Evolutionary conservation across 1,140 invertebrate genomes (phyloP).

Genomic region (Sitophilus oryzae): DNA sequence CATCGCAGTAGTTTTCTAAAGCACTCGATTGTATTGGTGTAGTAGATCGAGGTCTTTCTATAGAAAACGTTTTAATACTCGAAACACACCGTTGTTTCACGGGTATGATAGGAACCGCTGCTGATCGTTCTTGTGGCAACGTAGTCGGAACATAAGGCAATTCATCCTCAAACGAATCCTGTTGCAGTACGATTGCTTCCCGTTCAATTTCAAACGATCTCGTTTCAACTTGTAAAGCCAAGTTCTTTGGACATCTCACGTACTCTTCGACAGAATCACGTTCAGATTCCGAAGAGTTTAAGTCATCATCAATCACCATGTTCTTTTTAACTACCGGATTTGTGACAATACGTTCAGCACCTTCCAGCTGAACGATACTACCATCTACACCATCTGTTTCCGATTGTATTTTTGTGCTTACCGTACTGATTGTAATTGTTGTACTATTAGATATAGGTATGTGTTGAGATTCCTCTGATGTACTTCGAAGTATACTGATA

Average conservation of each 20-base stretch:
- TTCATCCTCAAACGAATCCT: slow-evolving; percentile 82
- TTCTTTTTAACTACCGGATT: slow-evolving; percentile 9
- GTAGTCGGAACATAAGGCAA: slow-evolving; percentile 82
- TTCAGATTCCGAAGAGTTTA: slow-evolving; percentile 75
- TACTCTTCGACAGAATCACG: slow-evolving; percentile 57
- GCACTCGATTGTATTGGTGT: slow-evolving; percentile 72
- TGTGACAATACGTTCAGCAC: not conserved
- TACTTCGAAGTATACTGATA: not conserved
- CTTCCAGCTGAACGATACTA: not conserved
- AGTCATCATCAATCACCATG: slow-evolving; percentile 46
- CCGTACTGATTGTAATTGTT: not conserved
- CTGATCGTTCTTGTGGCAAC: slow-evolving; percentile 71
- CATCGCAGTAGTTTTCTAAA: slow-evolving; percentile 65
- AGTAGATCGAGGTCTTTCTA: slow-evolving; percentile 79
- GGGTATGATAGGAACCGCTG: slow-evolving; percentile 73
- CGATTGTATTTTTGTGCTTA: not conserved
- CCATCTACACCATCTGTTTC: not conserved
- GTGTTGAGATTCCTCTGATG: not conserved
- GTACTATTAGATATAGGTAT: not conserved
- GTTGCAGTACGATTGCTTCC: slow-evolving; percentile 68
- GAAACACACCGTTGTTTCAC: slow-evolving; percentile 65
- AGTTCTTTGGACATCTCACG: slow-evolving; percentile 45
- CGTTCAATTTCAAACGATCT: slow-evolving; percentile 56
- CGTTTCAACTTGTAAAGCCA: slow-evolving; percentile 36
- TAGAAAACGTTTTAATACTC: slow-evolving; percentile 71